phyloP scores from a whole-genome alignment of 2,888 invertebrate genomes.

The Syritta pipiens region DNA sequence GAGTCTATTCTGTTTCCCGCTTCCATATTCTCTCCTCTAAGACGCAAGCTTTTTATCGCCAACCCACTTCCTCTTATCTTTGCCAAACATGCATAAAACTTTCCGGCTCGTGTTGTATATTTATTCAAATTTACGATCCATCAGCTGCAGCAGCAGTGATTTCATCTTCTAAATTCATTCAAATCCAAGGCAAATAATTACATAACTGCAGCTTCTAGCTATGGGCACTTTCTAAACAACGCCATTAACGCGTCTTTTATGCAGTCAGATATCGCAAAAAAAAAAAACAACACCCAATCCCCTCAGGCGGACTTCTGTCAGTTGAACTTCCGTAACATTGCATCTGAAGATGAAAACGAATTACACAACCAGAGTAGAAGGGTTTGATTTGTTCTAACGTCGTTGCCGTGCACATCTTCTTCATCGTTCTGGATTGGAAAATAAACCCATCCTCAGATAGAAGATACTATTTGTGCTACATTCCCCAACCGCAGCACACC shows the following conservation, averaged over 20 bases:
- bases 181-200: constrained; percentile 1
- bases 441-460: neutral
- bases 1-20: too few species aligned
- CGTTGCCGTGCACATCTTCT: too few species aligned
- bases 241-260: neutral
- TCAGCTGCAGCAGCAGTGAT: constrained; percentile 1
- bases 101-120: constrained; percentile 4
- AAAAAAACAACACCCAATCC: neutral
- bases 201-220: constrained; percentile 3
- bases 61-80: neutral
- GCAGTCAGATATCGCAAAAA: constrained; percentile 26
- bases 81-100: constrained; percentile 5
- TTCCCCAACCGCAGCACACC: constrained; percentile 35
- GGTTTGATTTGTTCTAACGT: too few species aligned
- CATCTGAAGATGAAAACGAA: neutral
- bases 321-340: neutral
- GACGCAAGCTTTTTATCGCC: neutral
- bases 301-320: constrained; percentile 16
- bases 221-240: constrained; percentile 36
- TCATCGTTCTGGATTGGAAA: too few species aligned
- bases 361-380: constrained; percentile 51
- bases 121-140: constrained; percentile 3
- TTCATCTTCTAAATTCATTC: constrained; percentile 22
- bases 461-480: constrained; percentile 41
- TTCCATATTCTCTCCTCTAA: too few species aligned